Percentiles rank a stretch among this genome's conserved stretches.
phyloP scores from a whole-genome alignment of 2,888 invertebrate species.

The Tiliacea citrago region DNA sequence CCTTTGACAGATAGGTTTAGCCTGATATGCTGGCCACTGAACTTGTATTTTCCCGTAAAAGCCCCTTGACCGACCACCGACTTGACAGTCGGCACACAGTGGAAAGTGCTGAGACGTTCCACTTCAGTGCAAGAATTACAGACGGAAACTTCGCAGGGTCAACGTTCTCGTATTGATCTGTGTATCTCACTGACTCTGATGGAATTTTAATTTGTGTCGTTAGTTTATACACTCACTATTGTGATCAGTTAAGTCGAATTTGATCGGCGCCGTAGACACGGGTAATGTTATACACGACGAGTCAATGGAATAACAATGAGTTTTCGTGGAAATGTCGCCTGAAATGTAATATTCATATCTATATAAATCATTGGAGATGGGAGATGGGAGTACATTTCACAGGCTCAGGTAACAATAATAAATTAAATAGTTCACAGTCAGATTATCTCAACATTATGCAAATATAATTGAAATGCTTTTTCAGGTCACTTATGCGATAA shows the following conservation, averaged over 20 bases:
- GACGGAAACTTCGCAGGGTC: slow-evolving; percentile 68
- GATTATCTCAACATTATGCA: neutral
- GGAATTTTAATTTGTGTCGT: slow-evolving; percentile 57
- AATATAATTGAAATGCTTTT: neutral
- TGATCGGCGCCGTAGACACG: slow-evolving; percentile 17
- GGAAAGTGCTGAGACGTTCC: slow-evolving; percentile 56
- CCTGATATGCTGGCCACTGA: too few species aligned
- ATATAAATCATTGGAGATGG: neutral
- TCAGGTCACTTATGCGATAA: neutral
- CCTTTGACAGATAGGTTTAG: too few species aligned
- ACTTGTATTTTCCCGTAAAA: slow-evolving; percentile 23
- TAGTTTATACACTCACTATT: slow-evolving; percentile 35
- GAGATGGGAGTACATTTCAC: slow-evolving; percentile 1
- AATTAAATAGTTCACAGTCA: neutral
- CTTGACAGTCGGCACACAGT: slow-evolving; percentile 51
- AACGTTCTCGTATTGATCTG: slow-evolving; percentile 53
- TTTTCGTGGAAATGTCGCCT: slow-evolving; percentile 5
- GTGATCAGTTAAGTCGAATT: slow-evolving; percentile 29
- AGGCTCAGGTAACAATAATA: slow-evolving; percentile 9
- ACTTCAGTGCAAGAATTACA: slow-evolving; percentile 70
- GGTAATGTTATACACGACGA: slow-evolving; percentile 1
- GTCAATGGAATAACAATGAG: slow-evolving; percentile 22
- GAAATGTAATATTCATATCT: slow-evolving; percentile 8
- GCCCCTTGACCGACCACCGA: slow-evolving; percentile 57
- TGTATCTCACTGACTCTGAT: slow-evolving; percentile 44